Percentiles rank a stretch among this genome's conserved stretches.
Evolutionary conservation across 2,797 vertebrate species (phyloP).

Genomic region (Parauchenoglanis punctatus): DNA sequence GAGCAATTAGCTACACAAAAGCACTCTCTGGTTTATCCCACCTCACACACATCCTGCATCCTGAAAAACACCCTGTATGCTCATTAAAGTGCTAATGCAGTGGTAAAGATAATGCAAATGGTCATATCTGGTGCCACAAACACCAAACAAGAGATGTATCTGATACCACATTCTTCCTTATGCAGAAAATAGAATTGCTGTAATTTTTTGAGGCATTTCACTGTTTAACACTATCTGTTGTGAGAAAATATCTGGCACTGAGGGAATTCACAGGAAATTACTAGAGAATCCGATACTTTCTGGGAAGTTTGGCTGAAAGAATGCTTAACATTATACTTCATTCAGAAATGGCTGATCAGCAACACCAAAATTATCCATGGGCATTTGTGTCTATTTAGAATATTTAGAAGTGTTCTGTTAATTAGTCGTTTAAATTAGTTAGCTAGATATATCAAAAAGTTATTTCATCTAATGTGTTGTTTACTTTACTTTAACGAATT

Average conservation of each 20-base stretch:
- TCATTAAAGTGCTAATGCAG: neutral
- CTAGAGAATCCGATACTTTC: too few relatives aligned
- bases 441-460: neutral
- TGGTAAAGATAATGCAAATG: conserved; percentile 28
- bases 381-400: neutral
- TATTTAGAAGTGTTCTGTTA: neutral
- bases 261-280: neutral
- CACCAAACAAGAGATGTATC: neutral
- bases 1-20: conserved; percentile 10
- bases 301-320: neutral
- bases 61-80: conserved; percentile 8
- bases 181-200: neutral
- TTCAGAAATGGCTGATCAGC: neutral
- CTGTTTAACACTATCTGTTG: neutral
- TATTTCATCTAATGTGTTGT: neutral
- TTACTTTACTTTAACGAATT: neutral
- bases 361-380: neutral
- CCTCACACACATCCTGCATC: conserved; percentile 36
- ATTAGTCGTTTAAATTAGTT: neutral
- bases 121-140: neutral
- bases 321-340: neutral
- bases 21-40: conserved; percentile 19
- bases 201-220: neutral
- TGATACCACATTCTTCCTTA: neutral
- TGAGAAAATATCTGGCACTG: neutral